These are phyloP conservation scores for human (Homo sapiens) DNA, from an alignment of 2,113 vertebrate species.

Conservation along the genomic window GRCh38 chr1:55395001-55395500, in stretches of 20 bases:
- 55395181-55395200: neutral
- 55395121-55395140: neutral
- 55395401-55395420: neutral
- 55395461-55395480: neutral
- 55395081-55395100: neutral
- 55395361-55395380: neutral
- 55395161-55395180: neutral
- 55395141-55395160: neutral
- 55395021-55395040: neutral
- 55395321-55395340: neutral
- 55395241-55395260: neutral
- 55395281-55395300: neutral
- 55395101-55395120: neutral
- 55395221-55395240: neutral
- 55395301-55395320: neutral
- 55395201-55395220: slow-evolving; percentile 9
- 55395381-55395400: neutral
- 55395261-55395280: neutral
- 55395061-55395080: neutral
- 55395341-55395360: neutral
- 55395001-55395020: neutral
- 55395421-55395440: neutral
- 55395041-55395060: neutral
- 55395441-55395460: neutral
- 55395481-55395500: neutral